These are phyloP conservation scores for Merluccius polli DNA, from an alignment of 2,797 vertebrate species.

Conservation along the genomic window DNA sequence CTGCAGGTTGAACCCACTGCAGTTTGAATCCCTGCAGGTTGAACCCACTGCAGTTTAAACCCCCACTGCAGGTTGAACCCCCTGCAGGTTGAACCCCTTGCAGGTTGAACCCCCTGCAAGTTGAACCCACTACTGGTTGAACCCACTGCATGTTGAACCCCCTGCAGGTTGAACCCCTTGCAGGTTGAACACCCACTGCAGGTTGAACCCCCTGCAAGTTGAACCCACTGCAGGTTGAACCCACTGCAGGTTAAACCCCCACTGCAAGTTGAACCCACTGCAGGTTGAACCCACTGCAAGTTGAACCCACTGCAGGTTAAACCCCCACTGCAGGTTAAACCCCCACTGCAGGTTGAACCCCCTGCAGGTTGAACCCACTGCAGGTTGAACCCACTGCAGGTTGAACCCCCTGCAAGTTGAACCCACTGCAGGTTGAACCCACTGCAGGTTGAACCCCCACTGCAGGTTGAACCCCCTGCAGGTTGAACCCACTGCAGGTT, in stretches of 20 bases:
- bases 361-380: constrained; percentile 5
- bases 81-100: neutral
- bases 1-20: constrained; percentile 5
- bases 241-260: no score
- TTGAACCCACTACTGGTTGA: neutral
- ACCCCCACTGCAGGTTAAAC: neutral
- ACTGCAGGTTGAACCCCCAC: no score
- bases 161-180: neutral
- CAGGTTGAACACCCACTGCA: neutral
- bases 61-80: neutral
- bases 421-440: neutral
- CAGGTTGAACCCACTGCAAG: constrained; percentile 5
- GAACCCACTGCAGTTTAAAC: constrained; percentile 10
- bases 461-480: no score
- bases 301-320: no score
- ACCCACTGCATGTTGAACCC: no score
- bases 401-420: constrained; percentile 8
- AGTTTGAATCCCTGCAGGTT: no score
- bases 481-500: constrained; percentile 1
- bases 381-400: no score
- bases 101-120: constrained; percentile 4
- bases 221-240: neutral
- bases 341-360: no score
- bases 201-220: constrained; percentile 4
- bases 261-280: no score